phyloP scores from a whole-genome alignment of 1,140 invertebrate species.

The Macrocentrus cingulum region DNA sequence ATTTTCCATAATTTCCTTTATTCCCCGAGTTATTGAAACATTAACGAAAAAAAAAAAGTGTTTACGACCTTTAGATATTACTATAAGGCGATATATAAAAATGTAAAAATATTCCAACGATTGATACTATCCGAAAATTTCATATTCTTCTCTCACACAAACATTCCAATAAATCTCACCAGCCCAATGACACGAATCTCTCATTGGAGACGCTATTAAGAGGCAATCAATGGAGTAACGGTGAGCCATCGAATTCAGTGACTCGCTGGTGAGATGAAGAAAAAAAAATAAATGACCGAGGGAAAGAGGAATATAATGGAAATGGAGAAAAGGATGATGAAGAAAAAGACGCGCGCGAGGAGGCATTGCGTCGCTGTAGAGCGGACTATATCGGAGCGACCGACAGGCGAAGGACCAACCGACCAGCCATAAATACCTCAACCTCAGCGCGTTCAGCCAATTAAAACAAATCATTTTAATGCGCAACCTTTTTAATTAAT shows the following conservation, averaged over 20 bases:
- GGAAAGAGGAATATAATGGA: constrained; percentile 21
- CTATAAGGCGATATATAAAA: no score
- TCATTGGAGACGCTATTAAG: constrained; percentile 21
- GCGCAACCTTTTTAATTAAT: constrained; percentile 61
- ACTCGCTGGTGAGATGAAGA: constrained; percentile 14
- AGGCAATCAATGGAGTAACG: constrained; percentile 27
- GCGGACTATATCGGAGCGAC: constrained; percentile 27
- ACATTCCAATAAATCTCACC: constrained; percentile 19
- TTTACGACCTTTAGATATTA: no score
- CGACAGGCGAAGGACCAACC: constrained; percentile 45
- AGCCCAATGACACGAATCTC: constrained; percentile 17
- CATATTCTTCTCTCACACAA: constrained; percentile 4
- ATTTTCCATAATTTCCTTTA: no score
- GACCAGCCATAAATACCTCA: constrained; percentile 58
- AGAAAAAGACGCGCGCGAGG: constrained; percentile 2
- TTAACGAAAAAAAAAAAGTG: no score
- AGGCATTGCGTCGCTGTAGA: constrained; percentile 36
- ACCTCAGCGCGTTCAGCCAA: constrained; percentile 59
- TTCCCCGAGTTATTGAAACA: no score
- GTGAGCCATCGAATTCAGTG: constrained; percentile 16
- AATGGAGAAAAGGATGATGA: constrained; percentile 15
- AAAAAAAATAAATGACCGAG: constrained; percentile 19
- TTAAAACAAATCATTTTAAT: constrained; percentile 63
- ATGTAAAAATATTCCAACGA: no score
- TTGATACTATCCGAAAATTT: constrained; percentile 4